These are phyloP conservation scores for Campaea margaritaria DNA, from an alignment of 2,888 invertebrate genomes.

Conservation along the genomic window DNA sequence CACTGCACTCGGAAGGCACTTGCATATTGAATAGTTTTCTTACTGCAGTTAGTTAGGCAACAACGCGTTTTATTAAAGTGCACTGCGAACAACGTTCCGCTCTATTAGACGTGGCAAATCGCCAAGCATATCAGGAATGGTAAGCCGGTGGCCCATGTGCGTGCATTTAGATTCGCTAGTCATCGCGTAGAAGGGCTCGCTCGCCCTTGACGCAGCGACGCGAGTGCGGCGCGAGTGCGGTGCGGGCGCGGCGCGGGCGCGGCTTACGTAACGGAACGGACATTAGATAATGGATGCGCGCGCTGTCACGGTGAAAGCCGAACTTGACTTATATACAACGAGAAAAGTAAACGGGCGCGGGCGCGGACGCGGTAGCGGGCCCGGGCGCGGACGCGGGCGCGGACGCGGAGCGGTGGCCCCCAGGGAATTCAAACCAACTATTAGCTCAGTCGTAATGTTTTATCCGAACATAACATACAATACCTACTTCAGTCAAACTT, in stretches of 20 bases:
- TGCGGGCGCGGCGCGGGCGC: not conserved
- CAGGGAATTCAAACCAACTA: not conserved
- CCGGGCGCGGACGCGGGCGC: not conserved
- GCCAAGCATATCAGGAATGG: not conserved
- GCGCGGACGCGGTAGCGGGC: not conserved
- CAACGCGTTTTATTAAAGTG: too few relatives aligned
- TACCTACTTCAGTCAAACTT: too few relatives aligned
- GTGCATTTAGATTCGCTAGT: not conserved
- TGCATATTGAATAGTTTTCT: too few relatives aligned
- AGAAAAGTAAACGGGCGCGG: not conserved
- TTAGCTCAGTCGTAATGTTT: too few relatives aligned
- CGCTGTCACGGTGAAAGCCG: constrained; percentile 13
- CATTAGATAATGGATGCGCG: constrained; percentile 15
- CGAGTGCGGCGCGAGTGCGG: not conserved
- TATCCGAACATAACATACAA: too few relatives aligned
- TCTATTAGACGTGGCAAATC: not conserved
- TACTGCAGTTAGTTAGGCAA: too few relatives aligned
- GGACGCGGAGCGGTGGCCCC: too few relatives aligned
- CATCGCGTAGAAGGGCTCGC: constrained; percentile 8
- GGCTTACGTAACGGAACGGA: constrained; percentile 3
- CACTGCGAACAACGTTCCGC: too few relatives aligned
- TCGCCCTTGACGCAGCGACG: constrained; percentile 3
- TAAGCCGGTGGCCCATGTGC: constrained; percentile 5
- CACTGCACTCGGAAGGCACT: too few relatives aligned
- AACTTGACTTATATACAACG: constrained; percentile 17